A percentile compares a stretch with the other conserved stretches of the same genome.
These are phyloP conservation scores for Cherax destructor DNA, from an alignment of 1,140 invertebrate genomes.

Conservation along the genomic window DNA sequence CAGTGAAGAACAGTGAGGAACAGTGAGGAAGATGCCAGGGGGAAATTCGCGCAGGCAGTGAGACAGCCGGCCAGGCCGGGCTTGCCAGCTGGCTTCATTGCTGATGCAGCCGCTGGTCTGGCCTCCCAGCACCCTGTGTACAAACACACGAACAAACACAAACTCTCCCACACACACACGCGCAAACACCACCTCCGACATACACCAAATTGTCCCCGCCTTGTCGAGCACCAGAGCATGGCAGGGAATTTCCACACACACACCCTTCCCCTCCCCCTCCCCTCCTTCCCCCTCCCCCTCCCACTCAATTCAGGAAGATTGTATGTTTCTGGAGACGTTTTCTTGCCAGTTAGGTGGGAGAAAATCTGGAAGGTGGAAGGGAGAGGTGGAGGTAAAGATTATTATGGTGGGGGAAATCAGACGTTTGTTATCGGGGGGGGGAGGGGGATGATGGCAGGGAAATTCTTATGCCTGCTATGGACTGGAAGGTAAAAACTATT, in stretches of 20 bases:
- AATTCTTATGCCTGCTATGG: too few relatives aligned
- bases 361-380: not conserved
- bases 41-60: too few relatives aligned
- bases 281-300: too few relatives aligned
- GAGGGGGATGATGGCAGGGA: too few relatives aligned
- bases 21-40: too few relatives aligned
- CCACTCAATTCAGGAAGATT: not conserved
- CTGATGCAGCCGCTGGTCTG: not conserved
- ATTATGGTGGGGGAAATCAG: not conserved
- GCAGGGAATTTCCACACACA: not conserved
- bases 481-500: too few relatives aligned
- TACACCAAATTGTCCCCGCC: not conserved
- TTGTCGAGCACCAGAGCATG: not conserved
- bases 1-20: too few relatives aligned
- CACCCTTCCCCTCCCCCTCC: not conserved
- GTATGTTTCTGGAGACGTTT: not conserved
- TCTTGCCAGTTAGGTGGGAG: not conserved
- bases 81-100: not conserved
- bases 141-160: slow-evolving; percentile 15
- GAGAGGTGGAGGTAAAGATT: not conserved
- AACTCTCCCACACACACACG: not conserved
- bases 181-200: not conserved
- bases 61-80: too few relatives aligned
- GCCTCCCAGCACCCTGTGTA: not conserved
- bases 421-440: not conserved